These are phyloP conservation scores for Pollenia amentaria DNA, from an alignment of 2,888 invertebrate genomes.

Conservation along the genomic window DNA sequence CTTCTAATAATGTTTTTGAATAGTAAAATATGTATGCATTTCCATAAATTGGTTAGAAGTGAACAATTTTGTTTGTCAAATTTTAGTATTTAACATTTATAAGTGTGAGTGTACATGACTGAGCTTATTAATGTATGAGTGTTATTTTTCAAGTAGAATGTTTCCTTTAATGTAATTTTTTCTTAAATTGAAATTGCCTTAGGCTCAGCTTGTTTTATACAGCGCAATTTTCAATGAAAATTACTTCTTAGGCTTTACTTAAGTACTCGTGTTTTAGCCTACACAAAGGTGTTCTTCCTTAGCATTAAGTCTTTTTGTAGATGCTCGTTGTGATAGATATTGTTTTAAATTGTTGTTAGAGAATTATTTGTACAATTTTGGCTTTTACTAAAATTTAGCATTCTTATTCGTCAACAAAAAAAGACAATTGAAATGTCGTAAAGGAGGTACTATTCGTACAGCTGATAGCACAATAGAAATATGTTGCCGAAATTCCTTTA, in stretches of 20 bases:
- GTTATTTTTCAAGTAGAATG: not conserved
- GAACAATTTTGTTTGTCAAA: slow-evolving; percentile 28
- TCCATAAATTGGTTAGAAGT: slow-evolving; percentile 24
- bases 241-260: not conserved
- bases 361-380: too few species aligned
- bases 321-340: too few species aligned
- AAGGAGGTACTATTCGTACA: too few species aligned
- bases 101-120: not conserved
- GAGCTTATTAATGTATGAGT: not conserved
- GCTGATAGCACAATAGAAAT: too few species aligned
- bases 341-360: too few species aligned
- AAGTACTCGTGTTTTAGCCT: not conserved
- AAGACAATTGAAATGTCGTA: too few species aligned
- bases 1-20: not conserved
- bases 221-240: not conserved
- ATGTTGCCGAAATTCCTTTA: too few species aligned
- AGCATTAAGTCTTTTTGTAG: too few species aligned
- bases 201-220: not conserved
- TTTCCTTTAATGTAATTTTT: slow-evolving; percentile 13
- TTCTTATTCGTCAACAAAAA: too few species aligned
- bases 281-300: not conserved
- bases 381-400: too few species aligned
- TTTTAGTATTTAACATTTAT: slow-evolving; percentile 1
- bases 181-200: slow-evolving; percentile 17
- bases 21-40: slow-evolving; percentile 27